phyloP scores from a whole-genome alignment of 2,888 invertebrate genomes.

The Orthosia incerta region DNA sequence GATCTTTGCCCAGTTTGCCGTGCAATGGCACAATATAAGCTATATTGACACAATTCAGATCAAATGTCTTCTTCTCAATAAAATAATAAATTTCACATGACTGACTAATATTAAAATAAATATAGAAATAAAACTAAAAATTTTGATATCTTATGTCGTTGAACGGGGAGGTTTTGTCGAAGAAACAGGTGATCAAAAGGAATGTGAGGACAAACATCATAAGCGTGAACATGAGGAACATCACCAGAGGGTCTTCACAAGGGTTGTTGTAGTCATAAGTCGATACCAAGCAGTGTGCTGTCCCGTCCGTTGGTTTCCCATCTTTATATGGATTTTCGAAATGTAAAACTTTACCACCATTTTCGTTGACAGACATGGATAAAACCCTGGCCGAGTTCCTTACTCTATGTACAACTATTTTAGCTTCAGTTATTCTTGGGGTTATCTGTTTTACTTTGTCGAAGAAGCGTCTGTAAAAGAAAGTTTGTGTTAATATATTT shows the following conservation, averaged over 20 bases:
- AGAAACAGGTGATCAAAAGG: conserved; percentile 55
- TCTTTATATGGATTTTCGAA: conserved; percentile 1
- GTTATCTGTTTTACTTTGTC: background rate
- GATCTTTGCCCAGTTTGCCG: background rate
- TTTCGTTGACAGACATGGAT: conserved; percentile 21
- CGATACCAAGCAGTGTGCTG: conserved; percentile 19
- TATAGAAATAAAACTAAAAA: conserved; percentile 23
- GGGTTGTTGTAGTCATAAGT: conserved; percentile 58
- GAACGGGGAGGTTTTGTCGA: conserved; percentile 51
- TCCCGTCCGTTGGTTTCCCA: background rate
- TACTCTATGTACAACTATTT: background rate
- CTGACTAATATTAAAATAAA: background rate
- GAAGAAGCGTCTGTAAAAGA: conserved; percentile 38
- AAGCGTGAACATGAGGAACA: conserved; percentile 56
- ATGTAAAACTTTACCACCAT: background rate
- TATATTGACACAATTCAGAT: background rate
- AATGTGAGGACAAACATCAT: conserved; percentile 60
- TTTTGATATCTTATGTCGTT: conserved; percentile 40
- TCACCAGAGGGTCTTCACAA: conserved; percentile 60
- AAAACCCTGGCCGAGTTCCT: fast-evolving
- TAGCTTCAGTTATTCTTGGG: background rate
- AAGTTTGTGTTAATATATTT: background rate
- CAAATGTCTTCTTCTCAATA: background rate
- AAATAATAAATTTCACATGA: background rate
- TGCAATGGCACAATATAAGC: background rate